These are phyloP conservation scores for Drosophila tanythrix DNA, from an alignment of 2,888 invertebrate species.

Conservation along the genomic window DNA sequence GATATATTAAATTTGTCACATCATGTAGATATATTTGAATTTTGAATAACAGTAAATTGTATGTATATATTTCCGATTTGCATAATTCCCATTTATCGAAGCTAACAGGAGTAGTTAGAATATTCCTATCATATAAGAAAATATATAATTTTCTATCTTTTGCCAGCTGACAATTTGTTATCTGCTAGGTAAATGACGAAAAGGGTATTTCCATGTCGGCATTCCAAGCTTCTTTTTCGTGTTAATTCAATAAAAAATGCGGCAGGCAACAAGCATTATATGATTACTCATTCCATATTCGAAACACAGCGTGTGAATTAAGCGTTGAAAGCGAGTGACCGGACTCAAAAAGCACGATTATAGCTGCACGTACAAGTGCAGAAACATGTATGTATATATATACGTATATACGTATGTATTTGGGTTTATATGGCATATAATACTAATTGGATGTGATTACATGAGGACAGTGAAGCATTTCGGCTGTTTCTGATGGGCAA, in stretches of 20 bases:
- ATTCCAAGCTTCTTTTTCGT: background rate
- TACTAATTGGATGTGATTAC: conserved; percentile 1
- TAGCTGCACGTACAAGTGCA: conserved; percentile 5
- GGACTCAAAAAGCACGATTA: conserved; percentile 3
- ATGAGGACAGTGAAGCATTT: background rate
- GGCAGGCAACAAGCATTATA: background rate
- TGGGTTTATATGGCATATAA: background rate
- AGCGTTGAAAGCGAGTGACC: background rate
- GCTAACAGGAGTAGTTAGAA: background rate
- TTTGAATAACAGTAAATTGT: background rate
- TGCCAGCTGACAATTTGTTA: background rate
- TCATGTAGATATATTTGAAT: no score
- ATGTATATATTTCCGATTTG: background rate
- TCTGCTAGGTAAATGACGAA: background rate
- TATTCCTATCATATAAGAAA: background rate
- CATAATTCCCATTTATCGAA: background rate
- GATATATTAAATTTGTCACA: background rate
- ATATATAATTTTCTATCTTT: background rate
- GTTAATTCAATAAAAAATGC: conserved; percentile 5
- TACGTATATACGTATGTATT: background rate
- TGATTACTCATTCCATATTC: conserved; percentile 8
- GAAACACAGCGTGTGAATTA: conserved; percentile 11
- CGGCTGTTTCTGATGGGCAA: background rate
- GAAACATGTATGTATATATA: background rate
- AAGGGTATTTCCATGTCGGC: background rate